A percentile compares a stretch with the other conserved stretches of the same genome.
phyloP scores from a whole-genome alignment of 2,888 invertebrate genomes.

The Amphimallon solstitiale region DNA sequence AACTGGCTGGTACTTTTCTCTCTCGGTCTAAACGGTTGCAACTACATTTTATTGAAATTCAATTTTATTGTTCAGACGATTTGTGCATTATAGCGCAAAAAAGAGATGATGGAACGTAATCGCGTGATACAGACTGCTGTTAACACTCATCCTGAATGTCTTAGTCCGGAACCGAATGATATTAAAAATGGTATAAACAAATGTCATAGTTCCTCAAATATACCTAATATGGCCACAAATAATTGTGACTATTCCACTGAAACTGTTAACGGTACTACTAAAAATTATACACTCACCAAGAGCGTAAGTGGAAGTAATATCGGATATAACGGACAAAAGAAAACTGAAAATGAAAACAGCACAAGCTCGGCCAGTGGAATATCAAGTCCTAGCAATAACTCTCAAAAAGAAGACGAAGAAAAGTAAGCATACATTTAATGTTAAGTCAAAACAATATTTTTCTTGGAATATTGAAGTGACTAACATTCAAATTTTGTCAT shows the following conservation, averaged over 20 bases:
- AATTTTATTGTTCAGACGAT: no score
- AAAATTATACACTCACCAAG: slow-evolving; percentile 53
- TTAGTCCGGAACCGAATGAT: slow-evolving; percentile 56
- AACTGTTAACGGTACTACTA: slow-evolving; percentile 45
- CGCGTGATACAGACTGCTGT: slow-evolving; percentile 57
- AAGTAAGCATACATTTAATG: slow-evolving; percentile 12
- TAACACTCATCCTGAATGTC: slow-evolving; percentile 51
- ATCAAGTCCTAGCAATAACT: slow-evolving; percentile 62
- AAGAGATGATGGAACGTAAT: slow-evolving; percentile 61
- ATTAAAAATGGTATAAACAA: slow-evolving; percentile 54
- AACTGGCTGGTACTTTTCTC: no score
- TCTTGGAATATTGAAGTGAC: no score
- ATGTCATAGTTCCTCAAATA: slow-evolving; percentile 56
- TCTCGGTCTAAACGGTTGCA: no score
- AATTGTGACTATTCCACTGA: slow-evolving; percentile 42
- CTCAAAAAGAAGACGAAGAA: slow-evolving; percentile 58
- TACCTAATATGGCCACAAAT: slow-evolving; percentile 50
- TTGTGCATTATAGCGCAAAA: slow-evolving; percentile 57
- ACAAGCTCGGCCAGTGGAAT: slow-evolving; percentile 62
- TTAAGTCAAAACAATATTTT: no score
- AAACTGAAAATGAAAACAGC: slow-evolving; percentile 54
- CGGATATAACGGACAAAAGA: slow-evolving; percentile 51
- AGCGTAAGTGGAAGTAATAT: slow-evolving; percentile 59
- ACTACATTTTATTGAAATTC: no score
- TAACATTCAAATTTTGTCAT: no score